Evolutionary conservation across 1,140 invertebrate genomes (phyloP), one percentile per base, ranked within the genome.

Genomic region (Saccostrea glomerata): DNA sequence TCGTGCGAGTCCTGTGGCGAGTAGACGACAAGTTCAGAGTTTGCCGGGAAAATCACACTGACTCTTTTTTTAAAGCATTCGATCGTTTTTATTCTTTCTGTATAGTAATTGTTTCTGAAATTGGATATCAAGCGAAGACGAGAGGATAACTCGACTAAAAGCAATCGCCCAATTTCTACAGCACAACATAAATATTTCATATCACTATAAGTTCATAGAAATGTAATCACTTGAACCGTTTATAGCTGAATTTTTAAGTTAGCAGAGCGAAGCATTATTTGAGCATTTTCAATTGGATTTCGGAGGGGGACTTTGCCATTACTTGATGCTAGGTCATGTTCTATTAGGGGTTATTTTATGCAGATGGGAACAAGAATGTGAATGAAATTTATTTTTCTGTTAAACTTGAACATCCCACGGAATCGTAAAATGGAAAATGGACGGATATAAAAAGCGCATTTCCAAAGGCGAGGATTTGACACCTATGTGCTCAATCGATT

Each of bases 181-280:
- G 25, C 70, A 77, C 70, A 15, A 77, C 70, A 77, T 77, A 77
- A 77, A 77, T 77, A 77, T 77, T 77, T 77, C 70, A 77, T 77
- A 77, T 77, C 30, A 15, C 70, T 77, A 36, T 77, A 77, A 25
- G 70, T 77, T 77, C 70, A 77, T 30, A 40, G 70, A 77, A 77
- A 77, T 17, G 70, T 77, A 77, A 77, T 77, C 6, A 25, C 13
- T 77, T 77, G 70, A 77, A 77, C 70, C 70, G 70, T 77, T 77
- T 47, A 47, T 47, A 66, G 23, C 60, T 66, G 70, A 77, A 30
- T 77, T 77, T 15, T 77, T 36, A 30, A 11, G 58, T 5, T 77
- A 36, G 60, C n/a, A n/a, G 70, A 30, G 25, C 70, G 9, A 25
- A 4, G 12, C 25, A 15, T 30, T 17, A 63, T 63, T 63, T 63